Evolutionary conservation across 2,113 vertebrate species (phyloP), one percentile per base, ranked within the genome.

Genomic region (Bostrychus sinensis): DNA sequence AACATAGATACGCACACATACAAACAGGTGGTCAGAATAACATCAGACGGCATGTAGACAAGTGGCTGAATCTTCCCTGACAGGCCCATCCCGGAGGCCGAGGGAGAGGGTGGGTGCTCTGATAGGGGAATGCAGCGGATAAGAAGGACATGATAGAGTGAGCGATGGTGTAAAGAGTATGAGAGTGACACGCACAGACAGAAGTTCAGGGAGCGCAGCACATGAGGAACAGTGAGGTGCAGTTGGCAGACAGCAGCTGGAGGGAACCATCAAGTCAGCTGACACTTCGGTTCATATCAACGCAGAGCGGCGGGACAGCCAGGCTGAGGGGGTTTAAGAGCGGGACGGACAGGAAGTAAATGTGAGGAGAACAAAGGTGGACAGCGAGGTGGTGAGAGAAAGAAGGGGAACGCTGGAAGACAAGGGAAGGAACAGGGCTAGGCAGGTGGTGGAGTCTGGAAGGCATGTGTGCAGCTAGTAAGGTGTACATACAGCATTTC

Each of bases 231-330:
- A 63, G 73, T 56, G 66, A 77, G 81, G 82, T 80, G 75, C 36
- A 12, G 70, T 76, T 84, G 80, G 86, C 79, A 87, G 82, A 86
- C 81, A 82, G 84, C 77, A 83, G 86, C 88, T 89, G 80, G 83
- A 88, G 86, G 83, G 84, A 77, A 84, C 70, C 75, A 84, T 89
- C 83, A 88, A 83, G 74, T 77, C 70, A 82, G 78, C 84, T 89
- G 88, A 88, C 88, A 89, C 83, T 84, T 86, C 75, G 67, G 61
- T 72, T 88, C 76, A 86, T 80, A 77, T 89, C 83, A 84, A 63
- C n/a, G 20, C 20, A 50, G 71, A 56, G 72, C 25, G n/a, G 51
- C 4, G 30, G 68, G 81, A 82, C 68, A 67, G 70, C 81, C 56
- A 62, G 75, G 76, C 62, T 62, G 56, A 84, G 71, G 64, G 71